Percentiles rank a stretch among this genome's conserved stretches.
These are phyloP conservation scores for Perdita meconis DNA, from an alignment of 2,888 invertebrate species.

Conservation along the genomic window DNA sequence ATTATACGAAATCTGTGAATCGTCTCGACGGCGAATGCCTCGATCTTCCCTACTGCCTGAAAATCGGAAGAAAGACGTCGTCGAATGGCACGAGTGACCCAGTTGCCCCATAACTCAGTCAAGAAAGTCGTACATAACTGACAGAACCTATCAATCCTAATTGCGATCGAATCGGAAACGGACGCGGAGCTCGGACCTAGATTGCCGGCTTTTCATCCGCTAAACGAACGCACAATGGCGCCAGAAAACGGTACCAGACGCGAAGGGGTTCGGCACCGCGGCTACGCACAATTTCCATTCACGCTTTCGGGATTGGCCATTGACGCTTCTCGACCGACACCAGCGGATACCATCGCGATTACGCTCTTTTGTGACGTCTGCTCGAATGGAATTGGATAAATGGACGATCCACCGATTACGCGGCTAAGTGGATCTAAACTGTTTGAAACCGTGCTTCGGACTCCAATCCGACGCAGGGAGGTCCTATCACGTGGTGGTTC, in stretches of 20 bases:
- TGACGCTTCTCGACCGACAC: constrained; percentile 68
- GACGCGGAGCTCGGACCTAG: constrained; percentile 39
- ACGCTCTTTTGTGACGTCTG: constrained; percentile 69
- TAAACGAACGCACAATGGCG: constrained; percentile 62
- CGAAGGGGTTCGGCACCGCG: constrained; percentile 19
- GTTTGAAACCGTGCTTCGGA: constrained; percentile 56
- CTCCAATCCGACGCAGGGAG: constrained; percentile 13
- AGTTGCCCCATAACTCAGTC: constrained; percentile 19
- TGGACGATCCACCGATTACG: constrained; percentile 66
- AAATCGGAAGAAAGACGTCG: constrained; percentile 21
- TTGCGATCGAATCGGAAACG: constrained; percentile 51
- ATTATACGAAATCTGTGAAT: too few relatives aligned
- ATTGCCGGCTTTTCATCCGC: constrained; percentile 42
- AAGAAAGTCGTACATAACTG: constrained; percentile 38
- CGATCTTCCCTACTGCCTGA: too few relatives aligned
- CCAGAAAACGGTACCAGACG: constrained; percentile 20
- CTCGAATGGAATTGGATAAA: constrained; percentile 76
- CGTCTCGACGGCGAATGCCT: too few relatives aligned
- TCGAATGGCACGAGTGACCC: constrained; percentile 29
- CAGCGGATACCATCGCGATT: constrained; percentile 62
- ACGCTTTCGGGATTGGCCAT: constrained; percentile 69
- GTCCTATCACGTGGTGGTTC: constrained; percentile 41
- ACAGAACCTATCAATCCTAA: constrained; percentile 56
- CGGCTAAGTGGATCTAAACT: constrained; percentile 70
- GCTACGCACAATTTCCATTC: constrained; percentile 70